Conservation (phyloP, 2,113 vertebrate genomes). For the Sigmodon hispidus region DNA sequence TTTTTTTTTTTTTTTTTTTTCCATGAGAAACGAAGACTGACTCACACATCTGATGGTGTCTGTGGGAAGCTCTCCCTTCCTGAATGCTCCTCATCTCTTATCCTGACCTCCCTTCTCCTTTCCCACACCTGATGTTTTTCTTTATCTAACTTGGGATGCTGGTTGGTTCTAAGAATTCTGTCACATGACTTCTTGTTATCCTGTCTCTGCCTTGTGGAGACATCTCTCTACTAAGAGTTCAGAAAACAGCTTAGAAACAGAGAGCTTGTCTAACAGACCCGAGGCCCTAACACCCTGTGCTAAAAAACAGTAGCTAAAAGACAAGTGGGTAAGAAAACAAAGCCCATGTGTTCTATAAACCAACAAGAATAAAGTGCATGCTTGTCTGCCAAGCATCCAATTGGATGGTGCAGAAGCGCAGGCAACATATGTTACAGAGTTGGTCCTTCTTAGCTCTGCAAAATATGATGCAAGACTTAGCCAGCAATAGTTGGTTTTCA, state of each 20-base stretch:
- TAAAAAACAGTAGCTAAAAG: background rate
- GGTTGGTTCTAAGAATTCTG: background rate
- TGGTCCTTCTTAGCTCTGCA: slow-evolving; percentile 31
- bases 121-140: background rate
- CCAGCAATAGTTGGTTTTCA: background rate
- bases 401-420: background rate
- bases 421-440: background rate
- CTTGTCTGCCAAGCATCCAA: background rate
- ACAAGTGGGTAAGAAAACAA: background rate
- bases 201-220: background rate
- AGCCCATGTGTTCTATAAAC: background rate
- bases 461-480: slow-evolving; percentile 35
- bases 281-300: background rate
- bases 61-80: background rate
- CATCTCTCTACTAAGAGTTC: background rate
- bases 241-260: background rate
- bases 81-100: background rate
- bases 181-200: background rate
- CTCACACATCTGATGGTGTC: background rate
- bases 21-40: background rate
- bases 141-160: background rate
- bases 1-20: no score
- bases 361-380: background rate
- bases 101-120: background rate
- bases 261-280: background rate